Base-by-base conservation (phyloP, 2,113 vertebrate genomes). In the Prinia subflava region DNA sequence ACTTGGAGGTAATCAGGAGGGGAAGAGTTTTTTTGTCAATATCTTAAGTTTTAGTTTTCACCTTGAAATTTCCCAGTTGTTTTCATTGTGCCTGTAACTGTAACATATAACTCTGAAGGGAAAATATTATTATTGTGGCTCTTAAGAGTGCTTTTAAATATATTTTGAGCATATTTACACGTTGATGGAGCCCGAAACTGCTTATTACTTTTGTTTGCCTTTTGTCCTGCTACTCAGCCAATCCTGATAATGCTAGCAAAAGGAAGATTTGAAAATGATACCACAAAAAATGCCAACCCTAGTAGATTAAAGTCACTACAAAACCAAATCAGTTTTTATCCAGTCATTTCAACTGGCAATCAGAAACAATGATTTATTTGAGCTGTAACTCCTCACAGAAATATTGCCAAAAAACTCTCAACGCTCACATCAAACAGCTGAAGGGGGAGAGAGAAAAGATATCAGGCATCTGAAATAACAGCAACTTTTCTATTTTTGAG, bases 11-110 rank as follows among this genome's bases (percentile, higher is more conserved):
- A 44, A 56, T 39, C 28, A 71, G 31, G 12, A 31, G 31, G 27
- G 23, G 5, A 67, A 47, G 44, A 0, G 3, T 0, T 7, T 92
- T 78, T 62, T 71, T 0, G 1, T 56, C 30, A 37, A 0, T 67
- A 35, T 79, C 23, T 18, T 60, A 8, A 16, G 11, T 31, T 63
- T 84, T 75, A 14, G 17, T 19, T 64, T 62, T 9, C 7, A 13
- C 17, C 12, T 76, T 77, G 44, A 60, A 31, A 64, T 52, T 76
- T 76, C 41, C 10, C 10, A 11, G 0, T 57, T 57, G n/a, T 49
- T 80, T 76, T 90, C 6, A 3, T 60, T 74, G 17, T 59, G 12
- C 44, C 3, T 59, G 8, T 53, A 62, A 28, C 12, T 73, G 25
- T 42, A 21, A 37, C 4, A 28, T 16, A 2, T 52, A 30, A 47